Conservation (phyloP, 2,888 invertebrate species). For the Melangyna quadrimaculata region DNA sequence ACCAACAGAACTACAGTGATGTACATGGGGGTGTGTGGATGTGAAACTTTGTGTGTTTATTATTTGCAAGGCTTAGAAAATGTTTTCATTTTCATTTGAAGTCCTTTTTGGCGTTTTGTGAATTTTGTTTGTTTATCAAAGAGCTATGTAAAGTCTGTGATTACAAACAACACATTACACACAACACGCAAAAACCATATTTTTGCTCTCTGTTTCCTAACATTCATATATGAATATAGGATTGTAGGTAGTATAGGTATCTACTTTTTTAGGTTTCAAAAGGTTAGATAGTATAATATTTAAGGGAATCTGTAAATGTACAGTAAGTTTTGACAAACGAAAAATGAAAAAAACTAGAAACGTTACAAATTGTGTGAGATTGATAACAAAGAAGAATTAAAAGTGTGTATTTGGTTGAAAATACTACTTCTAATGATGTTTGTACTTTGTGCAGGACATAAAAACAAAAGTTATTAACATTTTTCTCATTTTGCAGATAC, state of each 20-base stretch:
- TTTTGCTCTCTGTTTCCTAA: neutral
- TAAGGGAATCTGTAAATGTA: constrained; percentile 21
- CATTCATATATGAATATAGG: neutral
- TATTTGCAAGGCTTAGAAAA: constrained; percentile 51
- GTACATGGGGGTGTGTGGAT: neutral
- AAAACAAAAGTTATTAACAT: constrained; percentile 56
- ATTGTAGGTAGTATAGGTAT: no score
- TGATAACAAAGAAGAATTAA: constrained; percentile 40
- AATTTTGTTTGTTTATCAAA: constrained; percentile 35
- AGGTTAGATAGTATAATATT: constrained; percentile 37
- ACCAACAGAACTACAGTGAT: neutral
- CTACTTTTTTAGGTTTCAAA: neutral
- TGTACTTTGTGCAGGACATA: constrained; percentile 20
- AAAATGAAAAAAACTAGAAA: neutral
- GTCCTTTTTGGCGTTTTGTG: neutral
- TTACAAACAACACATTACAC: neutral
- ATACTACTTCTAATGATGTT: neutral
- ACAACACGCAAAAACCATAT: neutral
- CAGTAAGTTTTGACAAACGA: neutral
- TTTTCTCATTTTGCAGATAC: constrained; percentile 68
- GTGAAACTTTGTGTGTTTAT: constrained; percentile 25
- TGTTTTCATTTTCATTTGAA: constrained; percentile 46
- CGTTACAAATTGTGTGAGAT: neutral
- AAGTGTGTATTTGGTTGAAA: neutral
- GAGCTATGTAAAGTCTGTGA: constrained; percentile 28